These are phyloP conservation scores for Anguilla megastoma DNA, from an alignment of 2,797 vertebrate genomes.

Conservation along the genomic window DNA sequence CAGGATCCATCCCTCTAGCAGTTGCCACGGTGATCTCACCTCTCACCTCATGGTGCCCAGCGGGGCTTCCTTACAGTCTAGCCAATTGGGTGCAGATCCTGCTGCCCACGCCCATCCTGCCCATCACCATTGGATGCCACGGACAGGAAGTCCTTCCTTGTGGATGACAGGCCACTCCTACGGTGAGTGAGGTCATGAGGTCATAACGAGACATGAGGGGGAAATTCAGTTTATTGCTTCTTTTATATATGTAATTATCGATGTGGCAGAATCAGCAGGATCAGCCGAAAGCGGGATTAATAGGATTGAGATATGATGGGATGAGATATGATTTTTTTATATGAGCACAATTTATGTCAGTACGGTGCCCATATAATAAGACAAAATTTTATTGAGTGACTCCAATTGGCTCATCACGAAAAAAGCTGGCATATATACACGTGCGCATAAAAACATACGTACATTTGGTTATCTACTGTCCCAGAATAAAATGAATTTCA, in stretches of 20 bases:
- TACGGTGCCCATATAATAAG: background rate
- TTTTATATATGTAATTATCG: background rate
- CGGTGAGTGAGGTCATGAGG: conserved; percentile 68
- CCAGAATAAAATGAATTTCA: too few species aligned
- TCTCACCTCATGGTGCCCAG: conserved; percentile 90
- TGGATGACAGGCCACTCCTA: conserved; percentile 98
- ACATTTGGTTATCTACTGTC: background rate
- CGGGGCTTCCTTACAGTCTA: conserved; percentile 81
- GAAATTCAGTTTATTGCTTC: background rate
- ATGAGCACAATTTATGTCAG: background rate
- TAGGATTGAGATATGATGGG: background rate
- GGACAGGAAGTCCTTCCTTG: conserved; percentile 92
- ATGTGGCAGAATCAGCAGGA: background rate
- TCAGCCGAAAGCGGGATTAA: background rate
- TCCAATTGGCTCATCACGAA: background rate
- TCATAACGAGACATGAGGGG: background rate
- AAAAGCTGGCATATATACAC: background rate
- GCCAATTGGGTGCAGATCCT: conserved; percentile 85
- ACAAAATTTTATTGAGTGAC: background rate
- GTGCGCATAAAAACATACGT: background rate
- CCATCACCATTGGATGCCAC: conserved; percentile 93
- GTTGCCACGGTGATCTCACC: conserved; percentile 88
- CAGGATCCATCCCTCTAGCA: conserved; percentile 86
- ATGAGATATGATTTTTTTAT: background rate
- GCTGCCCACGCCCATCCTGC: conserved; percentile 84